Evolutionary conservation across 1,140 invertebrate species (phyloP).

Genomic region (Anastrepha ludens): DNA sequence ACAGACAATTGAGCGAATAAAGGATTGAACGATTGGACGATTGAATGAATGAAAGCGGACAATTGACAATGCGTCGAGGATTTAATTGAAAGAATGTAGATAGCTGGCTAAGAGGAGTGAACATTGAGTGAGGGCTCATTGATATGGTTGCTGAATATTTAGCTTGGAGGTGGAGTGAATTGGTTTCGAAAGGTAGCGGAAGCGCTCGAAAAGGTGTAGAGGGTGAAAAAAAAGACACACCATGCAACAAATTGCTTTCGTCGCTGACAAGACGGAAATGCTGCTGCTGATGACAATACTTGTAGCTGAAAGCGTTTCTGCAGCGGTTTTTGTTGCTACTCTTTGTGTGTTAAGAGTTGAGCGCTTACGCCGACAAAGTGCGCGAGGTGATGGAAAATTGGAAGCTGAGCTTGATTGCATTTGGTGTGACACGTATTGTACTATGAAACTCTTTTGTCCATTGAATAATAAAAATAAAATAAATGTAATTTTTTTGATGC

Average conservation of each 20-base stretch:
- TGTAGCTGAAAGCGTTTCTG: neutral
- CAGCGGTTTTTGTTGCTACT: neutral
- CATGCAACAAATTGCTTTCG: conserved; percentile 6
- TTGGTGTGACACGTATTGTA: conserved; percentile 9
- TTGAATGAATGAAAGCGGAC: conserved; percentile 38
- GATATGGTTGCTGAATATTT: neutral
- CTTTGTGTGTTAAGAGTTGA: neutral
- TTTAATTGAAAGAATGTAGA: conserved; percentile 54
- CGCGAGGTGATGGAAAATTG: neutral
- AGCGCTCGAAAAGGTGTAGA: neutral
- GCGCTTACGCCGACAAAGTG: neutral
- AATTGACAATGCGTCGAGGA: conserved; percentile 50
- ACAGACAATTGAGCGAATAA: neutral
- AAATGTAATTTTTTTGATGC: too few species aligned
- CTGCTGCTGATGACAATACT: neutral
- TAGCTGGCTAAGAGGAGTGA: neutral
- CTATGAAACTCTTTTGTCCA: neutral
- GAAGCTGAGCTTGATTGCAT: conserved; percentile 20
- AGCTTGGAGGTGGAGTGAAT: neutral
- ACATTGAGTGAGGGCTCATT: neutral
- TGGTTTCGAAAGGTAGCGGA: neutral
- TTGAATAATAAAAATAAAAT: neutral
- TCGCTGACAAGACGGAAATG: neutral
- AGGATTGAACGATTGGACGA: too few species aligned
- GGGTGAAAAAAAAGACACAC: neutral